Conservation (phyloP, 1,140 invertebrate species). For the Rhagoletis pomonella region DNA sequence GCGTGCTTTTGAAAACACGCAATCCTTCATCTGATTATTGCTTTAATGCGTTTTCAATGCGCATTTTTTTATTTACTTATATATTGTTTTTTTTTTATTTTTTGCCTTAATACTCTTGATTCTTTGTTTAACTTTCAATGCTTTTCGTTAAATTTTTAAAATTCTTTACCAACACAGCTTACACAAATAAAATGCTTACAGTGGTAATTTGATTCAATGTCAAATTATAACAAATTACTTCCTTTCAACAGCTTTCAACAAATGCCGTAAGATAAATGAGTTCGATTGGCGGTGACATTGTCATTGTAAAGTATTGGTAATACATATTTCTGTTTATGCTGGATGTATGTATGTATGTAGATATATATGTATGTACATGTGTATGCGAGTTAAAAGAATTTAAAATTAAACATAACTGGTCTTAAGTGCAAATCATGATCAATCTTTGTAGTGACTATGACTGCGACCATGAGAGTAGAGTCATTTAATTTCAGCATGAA, state of each 20-base stretch:
- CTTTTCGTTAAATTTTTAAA: background rate
- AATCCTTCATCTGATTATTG: background rate
- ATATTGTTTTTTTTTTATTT: too few species aligned
- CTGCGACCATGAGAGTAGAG: too few species aligned
- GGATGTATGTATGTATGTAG: too few species aligned
- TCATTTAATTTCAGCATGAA: too few species aligned
- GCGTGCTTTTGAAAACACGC: background rate
- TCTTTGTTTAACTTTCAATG: background rate
- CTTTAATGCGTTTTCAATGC: background rate
- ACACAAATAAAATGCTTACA: background rate
- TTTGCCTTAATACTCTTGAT: background rate
- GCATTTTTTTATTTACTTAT: background rate
- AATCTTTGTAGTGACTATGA: too few species aligned
- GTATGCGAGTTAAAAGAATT: too few species aligned
- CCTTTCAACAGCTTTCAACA: background rate
- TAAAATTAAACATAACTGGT: too few species aligned
- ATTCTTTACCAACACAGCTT: background rate
- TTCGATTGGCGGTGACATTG: background rate
- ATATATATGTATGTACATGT: too few species aligned
- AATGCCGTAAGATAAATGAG: background rate
- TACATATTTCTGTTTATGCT: too few species aligned
- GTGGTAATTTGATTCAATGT: background rate
- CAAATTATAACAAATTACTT: constrained; percentile 13
- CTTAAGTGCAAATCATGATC: too few species aligned
- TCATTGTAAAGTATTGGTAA: too few species aligned